Evolutionary conservation across 1,140 invertebrate species (phyloP).

Genomic region (Alviniconcha marisindica): DNA sequence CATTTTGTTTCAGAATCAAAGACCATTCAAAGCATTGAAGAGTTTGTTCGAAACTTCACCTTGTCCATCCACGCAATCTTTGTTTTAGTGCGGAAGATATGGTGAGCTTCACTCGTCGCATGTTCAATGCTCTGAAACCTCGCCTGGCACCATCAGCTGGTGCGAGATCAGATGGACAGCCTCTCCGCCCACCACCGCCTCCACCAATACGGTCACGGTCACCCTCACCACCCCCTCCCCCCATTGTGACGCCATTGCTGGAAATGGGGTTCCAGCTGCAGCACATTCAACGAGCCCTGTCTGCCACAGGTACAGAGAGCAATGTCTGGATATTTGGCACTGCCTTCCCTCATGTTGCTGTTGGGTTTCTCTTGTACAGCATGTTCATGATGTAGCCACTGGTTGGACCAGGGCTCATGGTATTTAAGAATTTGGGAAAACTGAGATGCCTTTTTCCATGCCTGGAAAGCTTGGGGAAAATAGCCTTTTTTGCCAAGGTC

Average conservation of each 20-base stretch:
- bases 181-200: slow-evolving; percentile 55
- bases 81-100: slow-evolving; percentile 53
- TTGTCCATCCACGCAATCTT: no score
- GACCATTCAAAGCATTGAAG: no score
- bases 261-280: slow-evolving; percentile 82
- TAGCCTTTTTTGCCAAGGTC: no score
- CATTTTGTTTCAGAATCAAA: no score
- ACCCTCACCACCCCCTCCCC: slow-evolving; percentile 77
- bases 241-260: slow-evolving; percentile 79
- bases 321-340: background rate
- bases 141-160: slow-evolving; percentile 36
- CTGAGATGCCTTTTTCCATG: no score
- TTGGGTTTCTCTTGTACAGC: no score
- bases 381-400: no score
- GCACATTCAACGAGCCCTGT: slow-evolving; percentile 81
- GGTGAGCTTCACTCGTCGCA: slow-evolving; percentile 50
- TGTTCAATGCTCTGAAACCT: slow-evolving; percentile 49
- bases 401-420: no score
- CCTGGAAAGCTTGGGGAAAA: no score
- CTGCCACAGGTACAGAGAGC: slow-evolving; percentile 76
- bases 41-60: no score
- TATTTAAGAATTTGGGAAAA: no score
- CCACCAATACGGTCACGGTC: slow-evolving; percentile 65
- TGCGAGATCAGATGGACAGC: slow-evolving; percentile 36
- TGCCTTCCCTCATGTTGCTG: background rate